A percentile compares a stretch with the other conserved stretches of the same genome.
phyloP scores from a whole-genome alignment of 2,888 invertebrate genomes.

The Athalia circularis region DNA sequence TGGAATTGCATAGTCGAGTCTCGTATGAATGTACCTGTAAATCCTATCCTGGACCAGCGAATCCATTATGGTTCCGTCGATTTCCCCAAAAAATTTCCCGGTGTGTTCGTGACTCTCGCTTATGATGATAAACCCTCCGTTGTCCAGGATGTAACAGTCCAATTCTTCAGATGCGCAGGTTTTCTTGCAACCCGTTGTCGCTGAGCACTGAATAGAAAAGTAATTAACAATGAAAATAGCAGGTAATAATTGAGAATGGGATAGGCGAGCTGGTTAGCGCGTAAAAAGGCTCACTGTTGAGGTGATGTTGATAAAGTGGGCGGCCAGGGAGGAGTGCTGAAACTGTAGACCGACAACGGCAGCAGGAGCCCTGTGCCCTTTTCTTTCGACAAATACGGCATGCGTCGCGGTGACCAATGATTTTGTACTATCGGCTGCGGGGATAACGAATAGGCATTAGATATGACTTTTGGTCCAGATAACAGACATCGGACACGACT shows the following conservation, averaged over 20 bases:
- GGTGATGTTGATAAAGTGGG: constrained; percentile 91
- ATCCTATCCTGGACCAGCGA: constrained; percentile 93
- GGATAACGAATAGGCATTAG: no score
- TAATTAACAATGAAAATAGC: constrained; percentile 30
- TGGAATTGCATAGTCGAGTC: not conserved
- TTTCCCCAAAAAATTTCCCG: constrained; percentile 95
- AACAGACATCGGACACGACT: not conserved
- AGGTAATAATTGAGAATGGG: constrained; percentile 8
- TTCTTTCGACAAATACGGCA: constrained; percentile 90
- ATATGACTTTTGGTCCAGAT: no score
- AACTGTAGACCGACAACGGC: constrained; percentile 95
- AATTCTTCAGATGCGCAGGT: constrained; percentile 91
- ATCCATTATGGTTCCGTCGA: constrained; percentile 96
- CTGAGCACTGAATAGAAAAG: constrained; percentile 78
- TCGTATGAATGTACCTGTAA: constrained; percentile 76
- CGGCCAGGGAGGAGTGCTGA: constrained; percentile 87
- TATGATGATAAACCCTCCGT: constrained; percentile 95
- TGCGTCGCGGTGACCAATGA: constrained; percentile 92
- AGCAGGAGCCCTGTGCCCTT: constrained; percentile 89
- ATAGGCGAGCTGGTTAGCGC: no score
- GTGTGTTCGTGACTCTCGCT: constrained; percentile 91
- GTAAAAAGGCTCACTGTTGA: constrained; percentile 81
- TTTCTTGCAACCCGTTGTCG: constrained; percentile 82
- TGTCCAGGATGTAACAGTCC: constrained; percentile 95
- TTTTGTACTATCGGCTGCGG: constrained; percentile 74